Evolutionary conservation across 2,113 vertebrate genomes (phyloP).

Genomic region (Misgurnus anguillicaudatus): DNA sequence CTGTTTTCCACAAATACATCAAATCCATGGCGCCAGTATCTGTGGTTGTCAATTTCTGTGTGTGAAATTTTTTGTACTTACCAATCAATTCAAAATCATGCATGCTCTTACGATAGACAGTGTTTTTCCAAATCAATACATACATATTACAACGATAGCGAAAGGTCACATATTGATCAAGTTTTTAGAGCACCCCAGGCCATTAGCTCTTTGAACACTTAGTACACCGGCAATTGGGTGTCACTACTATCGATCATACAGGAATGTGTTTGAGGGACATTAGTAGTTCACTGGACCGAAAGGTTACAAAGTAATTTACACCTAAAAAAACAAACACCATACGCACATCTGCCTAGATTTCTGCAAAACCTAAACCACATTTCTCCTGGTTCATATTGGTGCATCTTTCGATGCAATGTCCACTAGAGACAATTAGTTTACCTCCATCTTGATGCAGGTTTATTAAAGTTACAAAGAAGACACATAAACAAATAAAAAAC

Average conservation of each 20-base stretch:
- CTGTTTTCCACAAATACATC: slow-evolving; percentile 24
- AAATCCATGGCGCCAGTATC: slow-evolving; percentile 27
- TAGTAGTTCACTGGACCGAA: too few species aligned
- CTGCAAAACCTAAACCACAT: too few species aligned
- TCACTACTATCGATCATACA: background rate
- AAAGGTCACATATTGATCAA: slow-evolving; percentile 37
- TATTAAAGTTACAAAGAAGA: too few species aligned
- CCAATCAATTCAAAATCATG: background rate
- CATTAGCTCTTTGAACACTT: background rate
- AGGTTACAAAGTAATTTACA: too few species aligned
- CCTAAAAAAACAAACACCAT: too few species aligned
- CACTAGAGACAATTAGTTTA: too few species aligned
- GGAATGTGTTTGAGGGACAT: background rate
- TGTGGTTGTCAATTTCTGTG: slow-evolving; percentile 1
- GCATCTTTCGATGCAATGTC: too few species aligned
- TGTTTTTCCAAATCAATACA: slow-evolving; percentile 25
- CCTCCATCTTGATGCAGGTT: too few species aligned
- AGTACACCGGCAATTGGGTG: background rate
- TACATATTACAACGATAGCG: slow-evolving; percentile 15
- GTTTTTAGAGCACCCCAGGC: background rate
- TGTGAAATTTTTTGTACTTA: slow-evolving; percentile 12
- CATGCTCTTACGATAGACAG: background rate
- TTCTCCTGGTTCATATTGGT: too few species aligned
- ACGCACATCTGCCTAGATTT: too few species aligned
- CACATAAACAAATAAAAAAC: too few species aligned